Conservation (phyloP, 1,140 invertebrate genomes). For the Drosophila guanche region DNA sequence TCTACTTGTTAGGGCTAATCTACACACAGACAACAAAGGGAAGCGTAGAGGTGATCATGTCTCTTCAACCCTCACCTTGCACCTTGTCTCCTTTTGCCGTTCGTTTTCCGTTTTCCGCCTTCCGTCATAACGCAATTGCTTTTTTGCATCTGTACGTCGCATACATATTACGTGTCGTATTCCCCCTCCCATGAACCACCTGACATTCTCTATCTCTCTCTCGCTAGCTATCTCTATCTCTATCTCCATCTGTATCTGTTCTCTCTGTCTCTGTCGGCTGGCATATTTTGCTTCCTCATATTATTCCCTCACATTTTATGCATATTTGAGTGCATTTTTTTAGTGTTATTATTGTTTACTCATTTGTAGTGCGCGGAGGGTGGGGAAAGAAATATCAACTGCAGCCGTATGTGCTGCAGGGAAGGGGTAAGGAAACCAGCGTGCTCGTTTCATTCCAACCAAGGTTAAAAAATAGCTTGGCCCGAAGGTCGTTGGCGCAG, state of each 20-base stretch:
- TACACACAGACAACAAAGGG: too few relatives aligned
- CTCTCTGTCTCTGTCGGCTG: constrained; percentile 41
- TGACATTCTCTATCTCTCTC: constrained; percentile 20
- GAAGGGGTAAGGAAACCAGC: constrained; percentile 14
- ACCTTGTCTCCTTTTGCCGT: background rate
- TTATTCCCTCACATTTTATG: constrained; percentile 47
- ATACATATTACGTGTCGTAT: constrained; percentile 3
- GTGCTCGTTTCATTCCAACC: constrained; percentile 64
- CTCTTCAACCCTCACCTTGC: constrained; percentile 9
- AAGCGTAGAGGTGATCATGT: too few relatives aligned
- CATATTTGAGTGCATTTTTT: constrained; percentile 42
- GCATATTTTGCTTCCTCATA: constrained; percentile 46
- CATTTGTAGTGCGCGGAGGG: constrained; percentile 28
- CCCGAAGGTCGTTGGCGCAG: constrained; percentile 67
- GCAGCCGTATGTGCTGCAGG: constrained; percentile 26
- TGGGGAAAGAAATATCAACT: constrained; percentile 42
- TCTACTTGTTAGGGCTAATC: constrained; percentile 9
- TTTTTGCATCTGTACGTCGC: constrained; percentile 12
- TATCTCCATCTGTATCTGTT: background rate
- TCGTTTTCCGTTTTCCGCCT: constrained; percentile 23
- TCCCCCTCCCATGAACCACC: constrained; percentile 31
- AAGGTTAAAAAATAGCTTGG: constrained; percentile 82
- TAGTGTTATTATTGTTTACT: constrained; percentile 65
- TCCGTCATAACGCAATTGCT: constrained; percentile 45
- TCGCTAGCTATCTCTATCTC: background rate